Evolutionary conservation across 2,113 vertebrate species (phyloP).

Genomic region (Martes martes): DNA sequence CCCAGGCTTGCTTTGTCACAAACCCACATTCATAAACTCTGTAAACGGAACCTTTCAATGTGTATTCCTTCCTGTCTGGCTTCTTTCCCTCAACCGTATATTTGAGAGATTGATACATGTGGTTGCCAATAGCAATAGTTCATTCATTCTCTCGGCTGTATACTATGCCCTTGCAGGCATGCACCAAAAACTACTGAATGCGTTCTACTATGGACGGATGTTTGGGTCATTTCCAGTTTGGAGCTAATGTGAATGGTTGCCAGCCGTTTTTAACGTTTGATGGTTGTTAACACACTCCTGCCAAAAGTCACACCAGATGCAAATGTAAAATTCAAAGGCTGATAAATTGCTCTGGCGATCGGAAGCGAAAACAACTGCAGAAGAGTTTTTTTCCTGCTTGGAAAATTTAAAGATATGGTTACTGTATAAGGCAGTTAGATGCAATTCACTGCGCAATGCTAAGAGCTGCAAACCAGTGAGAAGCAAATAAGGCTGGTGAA

Average conservation of each 20-base stretch:
- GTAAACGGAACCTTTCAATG: background rate
- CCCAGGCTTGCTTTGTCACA: background rate
- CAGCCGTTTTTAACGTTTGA: background rate
- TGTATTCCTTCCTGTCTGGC: background rate
- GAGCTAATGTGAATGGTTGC: background rate
- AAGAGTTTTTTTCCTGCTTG: background rate
- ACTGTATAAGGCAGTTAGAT: background rate
- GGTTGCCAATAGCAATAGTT: background rate
- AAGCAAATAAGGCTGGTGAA: background rate
- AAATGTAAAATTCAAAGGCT: conserved; percentile 19
- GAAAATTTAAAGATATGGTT: background rate
- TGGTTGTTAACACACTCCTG: background rate
- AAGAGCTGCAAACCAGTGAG: background rate
- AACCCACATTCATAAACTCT: background rate
- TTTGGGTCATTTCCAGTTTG: conserved; percentile 21
- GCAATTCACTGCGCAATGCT: background rate
- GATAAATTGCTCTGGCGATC: background rate
- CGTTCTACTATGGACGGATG: background rate
- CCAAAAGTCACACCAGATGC: background rate
- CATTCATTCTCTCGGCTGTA: background rate
- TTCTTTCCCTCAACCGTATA: background rate
- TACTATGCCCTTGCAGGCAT: background rate
- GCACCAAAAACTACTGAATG: background rate
- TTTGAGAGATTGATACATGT: background rate
- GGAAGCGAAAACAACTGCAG: conserved; percentile 8